Evolutionary conservation across 2,797 vertebrate genomes (phyloP).

Genomic region (Pangasius krempfi): DNA sequence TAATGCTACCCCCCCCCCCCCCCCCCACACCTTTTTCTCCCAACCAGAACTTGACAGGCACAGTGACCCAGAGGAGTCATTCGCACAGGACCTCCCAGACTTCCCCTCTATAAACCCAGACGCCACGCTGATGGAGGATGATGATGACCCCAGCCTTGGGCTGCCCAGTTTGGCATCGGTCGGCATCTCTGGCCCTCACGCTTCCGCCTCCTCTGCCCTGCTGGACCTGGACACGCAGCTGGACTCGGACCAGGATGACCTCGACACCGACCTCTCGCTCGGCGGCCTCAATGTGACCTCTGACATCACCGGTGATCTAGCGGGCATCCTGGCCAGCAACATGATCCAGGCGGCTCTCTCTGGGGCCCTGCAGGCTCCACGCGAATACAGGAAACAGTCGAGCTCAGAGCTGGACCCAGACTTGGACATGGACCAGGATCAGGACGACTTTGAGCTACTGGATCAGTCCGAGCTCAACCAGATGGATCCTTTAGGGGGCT

Average conservation of each 20-base stretch:
- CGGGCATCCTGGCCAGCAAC: conserved; percentile 87
- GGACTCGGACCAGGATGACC: conserved; percentile 82
- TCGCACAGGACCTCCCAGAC: conserved; percentile 91
- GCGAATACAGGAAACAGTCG: conserved; percentile 80
- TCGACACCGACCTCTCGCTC: conserved; percentile 78
- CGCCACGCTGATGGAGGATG: conserved; percentile 83
- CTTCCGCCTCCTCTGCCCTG: conserved; percentile 65
- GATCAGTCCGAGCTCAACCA: conserved; percentile 97
- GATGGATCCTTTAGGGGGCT: conserved; percentile 84
- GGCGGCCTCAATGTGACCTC: conserved; percentile 72
- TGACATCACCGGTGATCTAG: conserved; percentile 80
- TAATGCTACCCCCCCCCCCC: fast-evolving
- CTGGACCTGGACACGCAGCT: conserved; percentile 73
- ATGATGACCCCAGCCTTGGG: conserved; percentile 94
- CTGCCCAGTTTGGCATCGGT: conserved; percentile 80
- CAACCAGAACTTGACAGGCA: conserved; percentile 88
- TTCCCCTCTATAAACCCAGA: conserved; percentile 98
- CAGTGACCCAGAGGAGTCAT: conserved; percentile 96
- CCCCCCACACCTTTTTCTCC: background rate
- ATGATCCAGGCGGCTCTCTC: conserved; percentile 90
- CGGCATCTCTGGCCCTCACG: conserved; percentile 64
- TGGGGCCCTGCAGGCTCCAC: conserved; percentile 75
- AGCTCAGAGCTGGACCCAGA: conserved; percentile 93
- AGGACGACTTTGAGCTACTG: conserved; percentile 97
- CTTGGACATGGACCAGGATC: conserved; percentile 86